Percentiles rank a stretch among this genome's conserved stretches.
Conservation (phyloP, 1,140 invertebrate species). For the Trachelipus rathkii region DNA sequence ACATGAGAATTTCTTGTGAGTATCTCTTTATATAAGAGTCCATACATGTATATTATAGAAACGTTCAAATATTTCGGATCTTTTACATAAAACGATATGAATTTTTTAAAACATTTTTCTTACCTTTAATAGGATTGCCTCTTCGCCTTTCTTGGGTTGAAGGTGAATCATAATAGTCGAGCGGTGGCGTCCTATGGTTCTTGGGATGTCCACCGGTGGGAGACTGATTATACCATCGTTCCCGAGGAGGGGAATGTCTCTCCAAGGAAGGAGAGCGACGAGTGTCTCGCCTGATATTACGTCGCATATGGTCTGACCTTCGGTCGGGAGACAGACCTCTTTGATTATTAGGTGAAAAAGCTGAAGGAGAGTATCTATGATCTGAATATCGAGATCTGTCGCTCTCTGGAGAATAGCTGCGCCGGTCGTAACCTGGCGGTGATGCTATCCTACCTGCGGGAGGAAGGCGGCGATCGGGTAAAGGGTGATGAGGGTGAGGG, state of each 20-base stretch:
- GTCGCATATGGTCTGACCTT: not conserved
- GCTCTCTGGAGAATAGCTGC: conserved; percentile 26
- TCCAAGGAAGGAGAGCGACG: not conserved
- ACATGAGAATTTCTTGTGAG: too few species aligned
- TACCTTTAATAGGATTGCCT: not conserved
- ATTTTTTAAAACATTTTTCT: not conserved
- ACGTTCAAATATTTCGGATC: too few species aligned
- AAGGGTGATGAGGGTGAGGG: not conserved
- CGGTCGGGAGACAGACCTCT: not conserved
- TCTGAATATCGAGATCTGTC: conserved; percentile 26
- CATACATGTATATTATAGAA: too few species aligned
- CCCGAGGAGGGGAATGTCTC: not conserved
- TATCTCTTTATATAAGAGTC: too few species aligned
- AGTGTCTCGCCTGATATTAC: not conserved
- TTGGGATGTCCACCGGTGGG: not conserved
- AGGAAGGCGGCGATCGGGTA: conserved; percentile 14
- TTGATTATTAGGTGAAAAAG: not conserved
- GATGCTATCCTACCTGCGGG: not conserved
- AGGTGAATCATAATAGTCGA: not conserved
- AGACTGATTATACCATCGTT: not conserved
- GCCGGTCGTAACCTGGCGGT: conserved; percentile 14
- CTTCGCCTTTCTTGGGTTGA: not conserved
- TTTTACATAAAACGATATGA: too few species aligned
- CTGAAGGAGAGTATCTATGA: conserved; percentile 21
- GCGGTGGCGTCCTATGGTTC: not conserved